Base-by-base conservation (phyloP, 2,888 invertebrate genomes). In the Dicyrtoma fusca region DNA sequence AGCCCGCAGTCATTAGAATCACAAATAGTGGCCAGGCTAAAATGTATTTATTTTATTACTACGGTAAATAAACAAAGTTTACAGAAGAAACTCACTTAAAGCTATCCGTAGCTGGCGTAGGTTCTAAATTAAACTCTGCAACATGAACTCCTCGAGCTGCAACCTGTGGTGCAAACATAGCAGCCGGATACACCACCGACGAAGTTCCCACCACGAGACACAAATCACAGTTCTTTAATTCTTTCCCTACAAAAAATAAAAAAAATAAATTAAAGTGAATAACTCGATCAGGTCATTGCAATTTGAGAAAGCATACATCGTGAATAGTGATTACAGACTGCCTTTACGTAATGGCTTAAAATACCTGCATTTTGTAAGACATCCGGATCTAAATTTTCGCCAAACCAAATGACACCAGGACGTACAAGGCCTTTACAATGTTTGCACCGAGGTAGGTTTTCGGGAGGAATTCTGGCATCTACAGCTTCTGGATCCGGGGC, bases 351-450 rank as follows among this genome's bases (percentile, higher is more conserved):
- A n/a, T n/a, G n/a, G n/a, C n/a, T n/a, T n/a, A n/a, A n/a, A n/a
- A n/a, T 84, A 90, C 91, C 85, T 75, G 91, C 88, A 83, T 86
- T 85, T 1, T 85, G 81, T 51, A 94, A 82, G 19, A 92, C 86
- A 66, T 85, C 82, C 1, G 84, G 81, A 75, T 92, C 88, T 69
- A 94, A 85, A 78, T 84, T 87, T 85, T 95, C 94, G 3, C 93
- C 93, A 85, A 94, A 95, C 94, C 94, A 95, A 10, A 94, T 90
- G 75, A 95, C 91, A 81, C 92, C 88, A 0, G 94, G 94, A 69
- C 94, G 85, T 13, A 92, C 83, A 51, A 95, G 83, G 0, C 90
- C 90, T 21, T 85, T 84, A 82, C 94, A 94, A 11, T 79, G 80
- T 77, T 82, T 81, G 82, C 94, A 94, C 79, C 88, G 87, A 6